Evolutionary conservation across 1,140 invertebrate species (phyloP).

Genomic region (Bombus superbus): DNA sequence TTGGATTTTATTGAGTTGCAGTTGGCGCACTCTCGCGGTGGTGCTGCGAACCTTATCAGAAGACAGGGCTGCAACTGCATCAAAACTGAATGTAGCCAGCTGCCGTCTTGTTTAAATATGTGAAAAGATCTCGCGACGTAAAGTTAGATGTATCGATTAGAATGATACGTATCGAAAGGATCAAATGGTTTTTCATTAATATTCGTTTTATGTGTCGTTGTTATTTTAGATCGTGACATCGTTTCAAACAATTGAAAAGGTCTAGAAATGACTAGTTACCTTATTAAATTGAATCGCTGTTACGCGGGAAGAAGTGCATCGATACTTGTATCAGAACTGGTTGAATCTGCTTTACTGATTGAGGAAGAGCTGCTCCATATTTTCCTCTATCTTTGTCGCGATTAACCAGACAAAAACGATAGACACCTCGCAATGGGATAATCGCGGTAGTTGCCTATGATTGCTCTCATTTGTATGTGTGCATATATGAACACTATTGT

Average conservation of each 20-base stretch:
- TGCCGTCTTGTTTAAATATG: background rate
- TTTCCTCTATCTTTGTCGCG: conserved; percentile 34
- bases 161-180: background rate
- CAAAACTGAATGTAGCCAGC: conserved; percentile 30
- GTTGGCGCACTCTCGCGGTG: conserved; percentile 5
- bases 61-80: conserved; percentile 39
- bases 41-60: conserved; percentile 3
- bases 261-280: conserved; percentile 50
- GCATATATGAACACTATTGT: conserved; percentile 17
- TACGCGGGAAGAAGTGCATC: conserved; percentile 47
- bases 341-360: conserved; percentile 57
- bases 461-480: conserved; percentile 25
- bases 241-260: background rate
- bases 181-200: background rate
- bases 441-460: conserved; percentile 51
- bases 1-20: conserved; percentile 62
- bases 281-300: conserved; percentile 43
- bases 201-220: no score
- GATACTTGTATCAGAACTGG: conserved; percentile 47
- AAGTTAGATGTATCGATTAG: background rate
- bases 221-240: background rate
- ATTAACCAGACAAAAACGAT: conserved; percentile 52
- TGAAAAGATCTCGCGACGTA: background rate
- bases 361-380: conserved; percentile 45
- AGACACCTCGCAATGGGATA: conserved; percentile 54